Evolutionary conservation across 37 sponge, comb jelly and placozoan genomes (phyloP), one percentile per base, ranked within the genome.

Genomic region (Hormiphora californensis): DNA sequence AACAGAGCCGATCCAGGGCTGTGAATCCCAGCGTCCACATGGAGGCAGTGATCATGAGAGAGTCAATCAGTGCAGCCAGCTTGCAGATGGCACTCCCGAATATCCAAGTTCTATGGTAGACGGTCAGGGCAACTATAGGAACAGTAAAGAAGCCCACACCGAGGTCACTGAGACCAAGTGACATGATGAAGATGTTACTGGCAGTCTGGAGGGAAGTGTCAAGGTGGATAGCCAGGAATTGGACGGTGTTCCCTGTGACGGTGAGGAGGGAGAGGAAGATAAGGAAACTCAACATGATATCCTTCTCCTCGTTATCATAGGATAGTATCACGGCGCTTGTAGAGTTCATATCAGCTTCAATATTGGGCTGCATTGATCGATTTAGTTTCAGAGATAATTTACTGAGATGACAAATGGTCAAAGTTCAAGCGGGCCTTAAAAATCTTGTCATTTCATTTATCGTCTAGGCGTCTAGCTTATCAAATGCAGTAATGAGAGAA

Each of bases 1-100:
- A 40, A 49, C 40, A 40, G 49, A 32, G 43, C 9, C 81, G 8
- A 19, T 73, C 81, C 2, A 73, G 35, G 39, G 81, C 81, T 44
- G 81, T 73, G 46, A 73, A 73, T 3, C 81, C 81, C 43, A 73
- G 23, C n/a, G 81, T 73, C 81, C 81, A 73, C 81, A 73, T 73
- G n/a, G 81, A 73, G 23, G 81, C 81, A 21, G 81, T 73, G 49
- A 73, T 73, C 22, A 73, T 32, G 81, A 73, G 21, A 41, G 81
- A 73, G 43, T 73, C 81, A 21, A 73, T n/a, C 49, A 73, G 21
- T 3, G 39, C 81, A 40, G 46, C 12, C 49, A 73, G 43, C 81
- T 73, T 25, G 35, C 81, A 73, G 49, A 40, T 19, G 39, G 22
- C 40, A 25, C 9, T 30, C 4, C 27, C 27, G 23, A 73, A 32